These are phyloP conservation scores for Gorsachius magnificus DNA, from an alignment of 2,797 vertebrate species.

Conservation along the genomic window DNA sequence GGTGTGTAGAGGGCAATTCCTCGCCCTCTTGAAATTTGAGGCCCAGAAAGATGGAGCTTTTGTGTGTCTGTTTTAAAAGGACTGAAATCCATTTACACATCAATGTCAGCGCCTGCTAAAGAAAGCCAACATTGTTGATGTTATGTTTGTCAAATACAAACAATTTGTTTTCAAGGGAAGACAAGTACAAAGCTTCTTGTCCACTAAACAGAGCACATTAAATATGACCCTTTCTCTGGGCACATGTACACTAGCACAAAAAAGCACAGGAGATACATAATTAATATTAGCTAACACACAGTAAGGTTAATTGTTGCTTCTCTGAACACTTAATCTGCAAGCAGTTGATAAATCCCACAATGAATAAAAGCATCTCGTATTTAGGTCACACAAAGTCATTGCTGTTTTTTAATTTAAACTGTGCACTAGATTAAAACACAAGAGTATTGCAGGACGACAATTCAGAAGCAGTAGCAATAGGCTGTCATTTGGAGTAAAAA, in stretches of 20 bases:
- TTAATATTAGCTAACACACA: constrained; percentile 73
- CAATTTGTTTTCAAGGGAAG: constrained; percentile 68
- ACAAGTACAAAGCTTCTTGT: constrained; percentile 55
- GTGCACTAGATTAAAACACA: constrained; percentile 75
- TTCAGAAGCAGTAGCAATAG: constrained; percentile 69
- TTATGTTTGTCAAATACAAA: constrained; percentile 67
- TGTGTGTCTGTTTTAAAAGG: constrained; percentile 61
- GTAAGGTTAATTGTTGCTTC: constrained; percentile 76
- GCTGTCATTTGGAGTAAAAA: constrained; percentile 75
- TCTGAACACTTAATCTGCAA: constrained; percentile 75
- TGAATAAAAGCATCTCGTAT: constrained; percentile 71
- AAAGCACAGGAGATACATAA: constrained; percentile 60
- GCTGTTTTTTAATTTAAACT: constrained; percentile 76
- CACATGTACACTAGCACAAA: background rate
- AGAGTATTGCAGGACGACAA: constrained; percentile 70
- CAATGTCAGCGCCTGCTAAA: constrained; percentile 48
- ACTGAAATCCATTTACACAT: constrained; percentile 58
- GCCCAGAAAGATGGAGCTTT: constrained; percentile 45
- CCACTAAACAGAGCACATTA: constrained; percentile 60
- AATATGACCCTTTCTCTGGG: constrained; percentile 39
- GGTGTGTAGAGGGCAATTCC: constrained; percentile 35
- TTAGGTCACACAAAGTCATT: constrained; percentile 82
- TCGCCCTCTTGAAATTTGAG: constrained; percentile 47
- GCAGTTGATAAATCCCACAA: constrained; percentile 74
- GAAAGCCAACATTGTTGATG: constrained; percentile 52